Percentiles rank a stretch among this genome's conserved stretches.
Evolutionary conservation across 2,797 vertebrate genomes (phyloP).

Genomic region (Crenuchus spilurus): DNA sequence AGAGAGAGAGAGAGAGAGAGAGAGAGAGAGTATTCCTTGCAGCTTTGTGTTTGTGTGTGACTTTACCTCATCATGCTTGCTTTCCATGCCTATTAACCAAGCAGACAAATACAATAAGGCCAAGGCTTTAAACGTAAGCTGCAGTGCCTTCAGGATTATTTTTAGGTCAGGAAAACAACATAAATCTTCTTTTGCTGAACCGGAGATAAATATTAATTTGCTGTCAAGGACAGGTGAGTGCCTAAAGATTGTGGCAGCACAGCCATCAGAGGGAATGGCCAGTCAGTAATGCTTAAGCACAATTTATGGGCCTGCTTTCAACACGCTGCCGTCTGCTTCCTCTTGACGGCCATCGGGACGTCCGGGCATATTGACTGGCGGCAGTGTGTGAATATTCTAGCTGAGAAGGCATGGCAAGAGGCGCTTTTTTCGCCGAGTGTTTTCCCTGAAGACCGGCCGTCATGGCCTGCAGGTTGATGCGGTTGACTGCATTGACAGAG

Average conservation of each 20-base stretch:
- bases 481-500: slow-evolving; percentile 32
- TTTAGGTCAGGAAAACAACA: slow-evolving; percentile 52
- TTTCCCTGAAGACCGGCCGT: slow-evolving; percentile 52
- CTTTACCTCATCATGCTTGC: slow-evolving; percentile 6
- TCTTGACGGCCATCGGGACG: slow-evolving; percentile 11
- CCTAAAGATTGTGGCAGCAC: slow-evolving; percentile 44
- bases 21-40: no score
- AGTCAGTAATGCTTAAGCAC: slow-evolving; percentile 50
- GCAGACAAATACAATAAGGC: slow-evolving; percentile 24
- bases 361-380: slow-evolving; percentile 18
- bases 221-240: slow-evolving; percentile 60
- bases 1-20: no score
- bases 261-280: slow-evolving; percentile 35
- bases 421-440: slow-evolving; percentile 24
- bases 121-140: slow-evolving; percentile 1
- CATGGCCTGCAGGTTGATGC: slow-evolving; percentile 43
- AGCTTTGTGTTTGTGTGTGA: no score
- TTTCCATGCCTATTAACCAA: slow-evolving; percentile 17
- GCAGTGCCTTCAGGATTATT: slow-evolving; percentile 32
- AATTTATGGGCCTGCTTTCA: slow-evolving; percentile 49
- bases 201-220: slow-evolving; percentile 60
- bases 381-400: slow-evolving; percentile 16
- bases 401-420: not conserved
- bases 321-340: not conserved
- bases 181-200: slow-evolving; percentile 53